A percentile compares a stretch with the other conserved stretches of the same genome.
Evolutionary conservation across 2,797 vertebrate genomes (phyloP).

Genomic region (Arnoldichthys spilopterus): DNA sequence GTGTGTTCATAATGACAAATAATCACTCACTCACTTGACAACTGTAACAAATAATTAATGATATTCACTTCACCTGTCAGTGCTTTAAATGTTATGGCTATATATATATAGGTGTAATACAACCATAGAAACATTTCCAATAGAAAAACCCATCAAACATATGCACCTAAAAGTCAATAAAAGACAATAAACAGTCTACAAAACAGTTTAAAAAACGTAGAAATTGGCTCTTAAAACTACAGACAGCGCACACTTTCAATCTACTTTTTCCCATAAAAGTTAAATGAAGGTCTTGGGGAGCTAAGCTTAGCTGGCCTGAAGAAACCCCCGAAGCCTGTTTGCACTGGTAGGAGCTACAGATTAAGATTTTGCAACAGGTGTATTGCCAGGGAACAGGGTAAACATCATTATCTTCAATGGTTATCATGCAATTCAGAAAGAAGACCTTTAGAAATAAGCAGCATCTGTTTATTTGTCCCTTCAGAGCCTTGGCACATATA

Average conservation of each 20-base stretch:
- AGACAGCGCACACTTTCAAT: constrained; percentile 6
- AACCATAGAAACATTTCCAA: no score
- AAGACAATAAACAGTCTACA: background rate
- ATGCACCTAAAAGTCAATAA: background rate
- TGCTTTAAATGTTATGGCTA: no score
- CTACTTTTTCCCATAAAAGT: constrained; percentile 28
- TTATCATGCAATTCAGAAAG: constrained; percentile 51
- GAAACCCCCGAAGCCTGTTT: constrained; percentile 33
- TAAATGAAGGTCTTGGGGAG: constrained; percentile 47
- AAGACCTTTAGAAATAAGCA: constrained; percentile 64
- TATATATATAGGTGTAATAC: no score
- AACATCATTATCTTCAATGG: constrained; percentile 70
- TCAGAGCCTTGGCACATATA: constrained; percentile 61
- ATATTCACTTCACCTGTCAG: no score
- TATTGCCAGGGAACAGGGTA: constrained; percentile 58
- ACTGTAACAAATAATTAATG: no score
- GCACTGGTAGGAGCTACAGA: constrained; percentile 49
- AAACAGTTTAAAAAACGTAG: background rate
- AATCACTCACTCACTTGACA: no score
- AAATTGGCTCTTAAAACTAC: background rate
- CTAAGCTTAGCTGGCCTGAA: constrained; percentile 27
- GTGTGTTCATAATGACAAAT: no score
- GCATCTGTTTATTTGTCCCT: constrained; percentile 73
- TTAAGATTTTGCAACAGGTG: constrained; percentile 58
- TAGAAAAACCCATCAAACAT: no score